These are phyloP conservation scores for Ichneumoninae sp. DNA, from an alignment of 2,888 invertebrate species.

Conservation along the genomic window DNA sequence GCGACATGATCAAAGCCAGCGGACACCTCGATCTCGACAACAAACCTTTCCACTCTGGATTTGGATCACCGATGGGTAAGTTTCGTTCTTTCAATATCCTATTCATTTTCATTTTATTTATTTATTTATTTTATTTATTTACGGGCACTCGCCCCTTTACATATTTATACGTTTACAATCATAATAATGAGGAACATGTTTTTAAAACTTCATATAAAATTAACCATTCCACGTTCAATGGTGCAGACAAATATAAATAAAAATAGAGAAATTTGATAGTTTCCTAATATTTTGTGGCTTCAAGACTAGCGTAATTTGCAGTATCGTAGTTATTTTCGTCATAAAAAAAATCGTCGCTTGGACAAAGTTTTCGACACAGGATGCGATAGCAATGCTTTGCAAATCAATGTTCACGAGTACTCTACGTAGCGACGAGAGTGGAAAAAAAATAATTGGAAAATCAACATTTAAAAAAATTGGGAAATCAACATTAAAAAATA, in stretches of 20 bases:
- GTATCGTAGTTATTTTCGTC: background rate
- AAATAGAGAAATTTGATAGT: too few species aligned
- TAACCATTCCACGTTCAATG: too few species aligned
- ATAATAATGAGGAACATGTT: background rate
- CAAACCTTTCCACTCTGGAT: slow-evolving; percentile 91
- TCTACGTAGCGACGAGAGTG: background rate
- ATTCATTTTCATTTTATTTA: background rate
- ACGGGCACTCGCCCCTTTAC: too few species aligned
- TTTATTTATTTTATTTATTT: too few species aligned
- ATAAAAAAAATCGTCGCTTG: background rate
- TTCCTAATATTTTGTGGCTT: too few species aligned
- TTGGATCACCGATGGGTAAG: slow-evolving; percentile 91
- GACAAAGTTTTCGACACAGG: background rate
- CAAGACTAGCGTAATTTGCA: too few species aligned
- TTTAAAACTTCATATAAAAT: too few species aligned
- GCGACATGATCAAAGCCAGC: slow-evolving; percentile 95
- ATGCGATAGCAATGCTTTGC: background rate
- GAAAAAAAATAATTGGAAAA: background rate
- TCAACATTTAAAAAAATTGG: too few species aligned
- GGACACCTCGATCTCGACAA: slow-evolving; percentile 88
- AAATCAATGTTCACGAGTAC: background rate
- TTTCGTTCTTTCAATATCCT: slow-evolving; percentile 53
- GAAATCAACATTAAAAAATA: background rate
- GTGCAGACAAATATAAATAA: too few species aligned
- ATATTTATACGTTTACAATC: too few species aligned